Base-by-base conservation (phyloP, 2,888 invertebrate genomes). In the Pecten maximus region DNA sequence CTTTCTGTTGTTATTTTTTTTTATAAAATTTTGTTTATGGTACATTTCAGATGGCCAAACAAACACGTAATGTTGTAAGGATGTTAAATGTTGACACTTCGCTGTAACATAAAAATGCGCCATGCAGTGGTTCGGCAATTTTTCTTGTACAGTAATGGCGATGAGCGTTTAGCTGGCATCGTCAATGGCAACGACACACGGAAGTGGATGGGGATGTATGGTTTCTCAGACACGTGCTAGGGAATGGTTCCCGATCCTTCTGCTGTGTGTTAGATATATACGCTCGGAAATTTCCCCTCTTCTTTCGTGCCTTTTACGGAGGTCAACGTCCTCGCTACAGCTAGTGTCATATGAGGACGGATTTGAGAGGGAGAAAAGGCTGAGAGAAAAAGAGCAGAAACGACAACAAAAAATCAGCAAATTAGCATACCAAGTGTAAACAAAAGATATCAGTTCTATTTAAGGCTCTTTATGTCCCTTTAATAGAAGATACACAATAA, bases 11-110 rank as follows among this genome's bases (percentile, higher is more conserved):
- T 23, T 60, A 60, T 60, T 60, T 16, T 16, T 60, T 60, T 60
- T 60, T 60, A n/a, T 60, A 44, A 44, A 44, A 10, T 60, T 60
- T 60, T 16, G 60, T 60, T 60, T 60, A 60, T 60, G 60, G 6
- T 60, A n/a, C 60, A 60, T 23, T 60, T 60, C 60, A 60, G 15
- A 60, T 16, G 60, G 60, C 60, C 60, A 60, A 60, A 60, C 60
- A 60, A 60, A 60, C 60, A 60, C n/a, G 23, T 60, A 60, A 60
- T n/a, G 23, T 16, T 2, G 60, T 23, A n/a, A 60, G 23, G n/a
- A 23, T 60, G 60, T 60, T n/a, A 60, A 60, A n/a, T 23, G 60
- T 16, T n/a, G 60, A 48, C 48, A 48, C 6, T 19, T 48, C 48
- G 23, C 6, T 60, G 23, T 23, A 60, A 60, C 19, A 60, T 60